Percentiles rank a stretch among this genome's conserved stretches.
Evolutionary conservation across 2,888 invertebrate species (phyloP).

Genomic region (Phragmatobia fuliginosa): DNA sequence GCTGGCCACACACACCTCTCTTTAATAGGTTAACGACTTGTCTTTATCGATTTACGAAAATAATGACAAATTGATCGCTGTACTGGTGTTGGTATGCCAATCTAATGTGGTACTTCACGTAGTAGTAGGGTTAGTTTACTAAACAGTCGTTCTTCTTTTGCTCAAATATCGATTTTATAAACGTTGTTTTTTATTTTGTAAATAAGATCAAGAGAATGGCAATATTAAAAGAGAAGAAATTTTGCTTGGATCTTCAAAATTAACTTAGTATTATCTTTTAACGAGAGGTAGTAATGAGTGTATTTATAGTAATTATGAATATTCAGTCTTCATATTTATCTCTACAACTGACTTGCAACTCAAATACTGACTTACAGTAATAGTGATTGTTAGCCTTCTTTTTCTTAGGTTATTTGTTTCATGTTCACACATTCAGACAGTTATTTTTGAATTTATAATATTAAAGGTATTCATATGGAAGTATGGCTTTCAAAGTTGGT

Average conservation of each 20-base stretch:
- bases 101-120: slow-evolving; percentile 10
- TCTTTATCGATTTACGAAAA: slow-evolving; percentile 73
- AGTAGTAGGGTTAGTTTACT: not conserved
- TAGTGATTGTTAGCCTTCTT: not conserved
- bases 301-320: no score
- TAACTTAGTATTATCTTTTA: not conserved
- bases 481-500: not conserved
- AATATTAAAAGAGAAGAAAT: not conserved
- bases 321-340: not conserved
- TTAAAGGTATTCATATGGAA: no score
- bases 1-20: slow-evolving; percentile 74
- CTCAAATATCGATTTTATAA: not conserved
- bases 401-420: not conserved
- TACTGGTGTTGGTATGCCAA: slow-evolving; percentile 23
- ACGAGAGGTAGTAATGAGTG: not conserved
- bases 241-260: not conserved
- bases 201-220: not conserved
- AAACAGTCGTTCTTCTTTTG: not conserved
- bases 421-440: no score
- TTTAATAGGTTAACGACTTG: slow-evolving; percentile 80
- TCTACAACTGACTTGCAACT: not conserved
- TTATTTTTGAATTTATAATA: no score
- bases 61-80: slow-evolving; percentile 53
- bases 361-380: not conserved
- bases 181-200: not conserved